These are phyloP conservation scores for Acanthosepion pharaonis DNA, from an alignment of 2,888 invertebrate genomes.

Conservation along the genomic window DNA sequence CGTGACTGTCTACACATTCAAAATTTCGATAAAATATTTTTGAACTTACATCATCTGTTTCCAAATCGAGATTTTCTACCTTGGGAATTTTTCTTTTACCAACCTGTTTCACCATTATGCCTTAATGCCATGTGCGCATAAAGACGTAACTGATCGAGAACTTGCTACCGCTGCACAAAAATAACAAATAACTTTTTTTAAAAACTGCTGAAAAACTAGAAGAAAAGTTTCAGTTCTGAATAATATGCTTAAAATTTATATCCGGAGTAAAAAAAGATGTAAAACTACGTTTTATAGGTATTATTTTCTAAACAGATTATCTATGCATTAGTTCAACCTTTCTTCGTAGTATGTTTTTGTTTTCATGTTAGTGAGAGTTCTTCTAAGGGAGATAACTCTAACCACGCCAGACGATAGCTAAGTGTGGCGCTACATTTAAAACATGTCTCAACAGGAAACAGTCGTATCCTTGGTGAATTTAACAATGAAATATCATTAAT, in stretches of 20 bases:
- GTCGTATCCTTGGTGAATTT: not conserved
- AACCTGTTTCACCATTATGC: not conserved
- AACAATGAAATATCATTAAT: not conserved
- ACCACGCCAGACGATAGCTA: too few species aligned
- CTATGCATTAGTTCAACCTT: not conserved
- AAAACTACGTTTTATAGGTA: not conserved
- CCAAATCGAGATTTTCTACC: not conserved
- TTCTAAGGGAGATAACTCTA: not conserved
- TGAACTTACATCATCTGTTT: constrained; percentile 36
- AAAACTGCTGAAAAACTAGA: too few species aligned
- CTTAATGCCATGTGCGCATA: not conserved
- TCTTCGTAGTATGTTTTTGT: not conserved
- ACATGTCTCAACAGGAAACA: not conserved
- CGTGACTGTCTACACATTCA: not conserved
- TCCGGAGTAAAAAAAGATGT: not conserved
- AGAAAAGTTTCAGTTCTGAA: not conserved
- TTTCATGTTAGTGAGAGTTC: not conserved
- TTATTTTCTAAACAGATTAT: not conserved
- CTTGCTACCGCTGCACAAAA: not conserved
- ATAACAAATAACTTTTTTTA: not conserved
- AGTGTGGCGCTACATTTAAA: not conserved
- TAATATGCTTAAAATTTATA: not conserved
- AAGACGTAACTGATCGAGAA: not conserved
- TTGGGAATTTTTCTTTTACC: constrained; percentile 4
- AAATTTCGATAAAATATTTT: not conserved